Percentiles rank a stretch among this genome's conserved stretches.
Evolutionary conservation across 2,888 invertebrate genomes (phyloP).

Genomic region (Trissonchulus sp.): DNA sequence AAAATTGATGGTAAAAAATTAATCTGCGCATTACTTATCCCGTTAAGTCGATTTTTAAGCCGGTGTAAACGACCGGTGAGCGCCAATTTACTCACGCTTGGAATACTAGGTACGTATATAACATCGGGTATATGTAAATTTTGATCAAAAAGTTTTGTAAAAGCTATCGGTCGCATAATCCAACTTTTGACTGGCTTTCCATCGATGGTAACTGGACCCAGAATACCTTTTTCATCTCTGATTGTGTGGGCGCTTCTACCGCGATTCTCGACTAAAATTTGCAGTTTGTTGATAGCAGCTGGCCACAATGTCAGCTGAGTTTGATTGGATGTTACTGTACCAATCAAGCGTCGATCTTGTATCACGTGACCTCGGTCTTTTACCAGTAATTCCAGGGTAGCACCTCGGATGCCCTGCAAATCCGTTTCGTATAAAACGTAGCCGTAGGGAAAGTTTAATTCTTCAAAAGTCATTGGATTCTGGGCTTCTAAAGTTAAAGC

Average conservation of each 20-base stretch:
- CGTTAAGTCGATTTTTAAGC: background rate
- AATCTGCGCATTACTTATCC: background rate
- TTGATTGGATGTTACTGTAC: slow-evolving; percentile 17
- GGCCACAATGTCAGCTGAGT: background rate
- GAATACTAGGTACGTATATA: too few species aligned
- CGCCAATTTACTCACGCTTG: too few species aligned
- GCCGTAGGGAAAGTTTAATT: slow-evolving; percentile 56
- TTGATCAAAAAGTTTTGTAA: background rate
- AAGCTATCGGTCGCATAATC: background rate
- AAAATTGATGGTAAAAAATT: slow-evolving; percentile 25
- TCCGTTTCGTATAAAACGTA: slow-evolving; percentile 63
- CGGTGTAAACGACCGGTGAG: background rate
- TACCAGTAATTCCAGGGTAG: background rate
- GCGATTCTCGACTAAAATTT: slow-evolving; percentile 65
- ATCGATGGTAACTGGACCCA: slow-evolving; percentile 56
- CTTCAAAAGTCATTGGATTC: slow-evolving; percentile 28
- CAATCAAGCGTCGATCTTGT: slow-evolving; percentile 56
- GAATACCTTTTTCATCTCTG: slow-evolving; percentile 38
- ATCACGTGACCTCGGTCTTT: slow-evolving; percentile 66
- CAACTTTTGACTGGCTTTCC: slow-evolving; percentile 55
- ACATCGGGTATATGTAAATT: background rate
- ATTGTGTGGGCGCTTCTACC: slow-evolving; percentile 66
- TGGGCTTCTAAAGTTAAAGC: too few species aligned
- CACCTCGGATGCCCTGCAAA: background rate
- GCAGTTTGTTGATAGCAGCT: background rate